Conservation (phyloP, 2,888 invertebrate genomes). For the Caenorhabditis drosophilae region DNA sequence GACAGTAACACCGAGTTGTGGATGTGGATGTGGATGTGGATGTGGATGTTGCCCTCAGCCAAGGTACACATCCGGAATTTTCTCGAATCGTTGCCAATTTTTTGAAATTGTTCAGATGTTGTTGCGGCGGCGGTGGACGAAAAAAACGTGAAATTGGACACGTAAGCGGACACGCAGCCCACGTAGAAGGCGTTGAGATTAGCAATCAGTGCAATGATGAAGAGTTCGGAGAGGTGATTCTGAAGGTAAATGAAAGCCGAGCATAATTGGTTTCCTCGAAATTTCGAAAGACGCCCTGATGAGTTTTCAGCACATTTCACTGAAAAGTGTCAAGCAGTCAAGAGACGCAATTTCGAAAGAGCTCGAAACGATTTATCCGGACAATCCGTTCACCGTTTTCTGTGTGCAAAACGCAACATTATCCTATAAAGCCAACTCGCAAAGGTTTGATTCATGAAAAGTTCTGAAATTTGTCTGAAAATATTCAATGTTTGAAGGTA, state of each 20-base stretch:
- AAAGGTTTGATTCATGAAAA: too few relatives aligned
- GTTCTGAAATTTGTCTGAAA: too few relatives aligned
- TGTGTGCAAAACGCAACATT: slow-evolving; percentile 33
- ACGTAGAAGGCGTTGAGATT: slow-evolving; percentile 12
- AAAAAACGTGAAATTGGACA: slow-evolving; percentile 34
- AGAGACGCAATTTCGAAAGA: slow-evolving; percentile 41
- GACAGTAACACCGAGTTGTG: slow-evolving; percentile 10
- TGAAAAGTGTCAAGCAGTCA: slow-evolving; percentile 6
- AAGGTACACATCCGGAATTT: slow-evolving; percentile 16
- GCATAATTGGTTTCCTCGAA: too few relatives aligned
- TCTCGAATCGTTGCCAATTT: background rate
- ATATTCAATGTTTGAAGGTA: slow-evolving; percentile 20
- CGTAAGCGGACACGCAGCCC: slow-evolving; percentile 24
- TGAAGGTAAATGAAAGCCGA: too few relatives aligned
- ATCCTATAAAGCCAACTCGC: slow-evolving; percentile 46
- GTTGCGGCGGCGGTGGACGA: slow-evolving; percentile 27
- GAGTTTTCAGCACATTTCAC: slow-evolving; percentile 22
- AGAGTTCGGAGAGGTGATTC: slow-evolving; percentile 28
- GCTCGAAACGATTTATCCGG: slow-evolving; percentile 38
- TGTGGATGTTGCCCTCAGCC: too few relatives aligned
- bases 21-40: slow-evolving; percentile 26
- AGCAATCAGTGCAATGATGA: slow-evolving; percentile 31
- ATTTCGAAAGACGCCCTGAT: too few relatives aligned
- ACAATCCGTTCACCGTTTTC: slow-evolving; percentile 39
- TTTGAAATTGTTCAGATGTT: background rate